Conservation (phyloP, 92 coral and sea anemone genomes). For the Bergia sp. region DNA sequence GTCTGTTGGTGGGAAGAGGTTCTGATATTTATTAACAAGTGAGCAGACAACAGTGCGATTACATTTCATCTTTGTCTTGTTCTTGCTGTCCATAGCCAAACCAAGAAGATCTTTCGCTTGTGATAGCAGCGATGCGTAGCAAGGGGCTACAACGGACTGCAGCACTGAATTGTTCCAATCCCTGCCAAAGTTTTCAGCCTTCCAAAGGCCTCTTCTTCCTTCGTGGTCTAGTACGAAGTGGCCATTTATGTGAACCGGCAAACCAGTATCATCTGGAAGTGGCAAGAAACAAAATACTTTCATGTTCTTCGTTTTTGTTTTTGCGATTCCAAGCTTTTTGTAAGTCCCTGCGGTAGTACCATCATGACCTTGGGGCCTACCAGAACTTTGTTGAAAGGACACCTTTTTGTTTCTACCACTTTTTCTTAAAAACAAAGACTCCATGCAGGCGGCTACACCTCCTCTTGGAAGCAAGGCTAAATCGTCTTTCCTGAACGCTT, state of each 20-base stretch:
- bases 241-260: conserved; percentile 85
- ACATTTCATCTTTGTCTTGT: background rate
- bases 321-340: background rate
- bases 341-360: background rate
- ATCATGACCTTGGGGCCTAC: background rate
- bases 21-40: background rate
- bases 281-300: conserved; percentile 72
- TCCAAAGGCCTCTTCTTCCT: conserved; percentile 62
- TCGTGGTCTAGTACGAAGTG: conserved; percentile 75
- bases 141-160: conserved; percentile 62
- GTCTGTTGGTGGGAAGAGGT: conserved; percentile 56
- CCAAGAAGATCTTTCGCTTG: conserved; percentile 39
- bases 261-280: conserved; percentile 65
- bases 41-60: background rate
- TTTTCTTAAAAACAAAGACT: conserved; percentile 1
- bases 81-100: conserved; percentile 18
- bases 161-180: conserved; percentile 67
- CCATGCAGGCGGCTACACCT: conserved; percentile 68
- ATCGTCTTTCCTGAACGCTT: conserved; percentile 51
- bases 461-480: conserved; percentile 80
- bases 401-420: background rate
- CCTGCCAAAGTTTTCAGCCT: conserved; percentile 36
- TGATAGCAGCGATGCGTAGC: conserved; percentile 62
- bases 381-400: background rate
- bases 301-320: background rate